Evolutionary conservation across 2,888 invertebrate species (phyloP).

Genomic region (Cephus rjabovi): DNA sequence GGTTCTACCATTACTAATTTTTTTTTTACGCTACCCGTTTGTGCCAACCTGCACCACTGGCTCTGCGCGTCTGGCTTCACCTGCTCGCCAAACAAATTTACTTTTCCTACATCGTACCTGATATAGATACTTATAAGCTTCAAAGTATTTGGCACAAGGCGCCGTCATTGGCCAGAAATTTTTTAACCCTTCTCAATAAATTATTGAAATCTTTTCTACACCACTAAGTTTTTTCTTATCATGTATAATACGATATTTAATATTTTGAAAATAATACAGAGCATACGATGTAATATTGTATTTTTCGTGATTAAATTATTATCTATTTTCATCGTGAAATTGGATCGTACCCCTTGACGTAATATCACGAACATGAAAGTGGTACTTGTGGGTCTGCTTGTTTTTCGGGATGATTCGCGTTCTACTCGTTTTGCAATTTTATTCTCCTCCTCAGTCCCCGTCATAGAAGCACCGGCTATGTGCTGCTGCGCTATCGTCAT

Average conservation of each 20-base stretch:
- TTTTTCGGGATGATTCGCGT: conserved; percentile 1
- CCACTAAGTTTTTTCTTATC: background rate
- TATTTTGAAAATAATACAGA: background rate
- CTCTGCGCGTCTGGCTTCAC: background rate
- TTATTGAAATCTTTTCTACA: background rate
- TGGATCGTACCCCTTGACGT: background rate
- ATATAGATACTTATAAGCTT: background rate
- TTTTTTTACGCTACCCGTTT: background rate
- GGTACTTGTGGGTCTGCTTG: conserved; percentile 4
- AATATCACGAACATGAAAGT: background rate
- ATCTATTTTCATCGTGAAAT: background rate
- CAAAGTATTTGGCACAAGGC: background rate
- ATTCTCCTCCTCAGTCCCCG: conserved; percentile 39
- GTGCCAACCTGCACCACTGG: background rate
- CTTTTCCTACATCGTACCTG: background rate
- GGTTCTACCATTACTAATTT: background rate
- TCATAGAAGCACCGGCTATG: background rate
- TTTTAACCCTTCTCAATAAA: background rate
- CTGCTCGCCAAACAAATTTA: conserved; percentile 18
- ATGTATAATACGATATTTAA: background rate
- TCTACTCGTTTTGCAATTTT: conserved; percentile 44
- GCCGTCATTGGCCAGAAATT: background rate
- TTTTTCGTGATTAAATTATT: background rate
- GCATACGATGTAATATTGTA: background rate
- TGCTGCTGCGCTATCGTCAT: conserved; percentile 34